Evolutionary conservation across 2,113 vertebrate genomes (phyloP).

Genomic region (Coreoperca whiteheadi): DNA sequence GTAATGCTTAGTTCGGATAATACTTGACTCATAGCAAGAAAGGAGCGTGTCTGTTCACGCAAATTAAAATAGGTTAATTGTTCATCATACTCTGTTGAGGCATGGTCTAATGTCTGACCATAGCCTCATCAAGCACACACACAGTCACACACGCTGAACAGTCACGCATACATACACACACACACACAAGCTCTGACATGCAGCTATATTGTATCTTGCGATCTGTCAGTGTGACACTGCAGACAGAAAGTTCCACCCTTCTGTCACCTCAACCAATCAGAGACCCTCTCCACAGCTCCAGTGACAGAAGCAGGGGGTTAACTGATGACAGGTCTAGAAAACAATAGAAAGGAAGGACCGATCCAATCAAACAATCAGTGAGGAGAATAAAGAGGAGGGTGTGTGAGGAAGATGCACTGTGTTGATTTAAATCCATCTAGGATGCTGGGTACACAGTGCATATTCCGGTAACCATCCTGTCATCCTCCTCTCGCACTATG

Average conservation of each 20-base stretch:
- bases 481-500: constrained; percentile 43
- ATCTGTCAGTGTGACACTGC: constrained; percentile 36
- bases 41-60: constrained; percentile 43
- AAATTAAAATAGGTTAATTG: constrained; percentile 42
- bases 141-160: constrained; percentile 37
- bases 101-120: constrained; percentile 15
- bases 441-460: constrained; percentile 34
- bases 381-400: constrained; percentile 14
- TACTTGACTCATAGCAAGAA: constrained; percentile 62
- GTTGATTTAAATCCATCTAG: constrained; percentile 30
- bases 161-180: constrained; percentile 40
- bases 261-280: constrained; percentile 69
- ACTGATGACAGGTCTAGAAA: constrained; percentile 2
- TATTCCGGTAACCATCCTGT: constrained; percentile 52
- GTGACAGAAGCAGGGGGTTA: constrained; percentile 29
- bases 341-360: constrained; percentile 3
- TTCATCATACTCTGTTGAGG: constrained; percentile 17
- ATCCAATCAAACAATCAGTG: constrained; percentile 14
- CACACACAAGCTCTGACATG: constrained; percentile 61
- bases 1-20: constrained; percentile 53
- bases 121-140: constrained; percentile 39
- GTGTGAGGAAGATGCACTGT: constrained; percentile 47
- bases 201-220: constrained; percentile 58
- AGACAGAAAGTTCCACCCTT: constrained; percentile 60
- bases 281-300: constrained; percentile 58